These are phyloP conservation scores for Thysanoteuthis rhombus DNA, from an alignment of 2,888 invertebrate genomes.

Conservation along the genomic window DNA sequence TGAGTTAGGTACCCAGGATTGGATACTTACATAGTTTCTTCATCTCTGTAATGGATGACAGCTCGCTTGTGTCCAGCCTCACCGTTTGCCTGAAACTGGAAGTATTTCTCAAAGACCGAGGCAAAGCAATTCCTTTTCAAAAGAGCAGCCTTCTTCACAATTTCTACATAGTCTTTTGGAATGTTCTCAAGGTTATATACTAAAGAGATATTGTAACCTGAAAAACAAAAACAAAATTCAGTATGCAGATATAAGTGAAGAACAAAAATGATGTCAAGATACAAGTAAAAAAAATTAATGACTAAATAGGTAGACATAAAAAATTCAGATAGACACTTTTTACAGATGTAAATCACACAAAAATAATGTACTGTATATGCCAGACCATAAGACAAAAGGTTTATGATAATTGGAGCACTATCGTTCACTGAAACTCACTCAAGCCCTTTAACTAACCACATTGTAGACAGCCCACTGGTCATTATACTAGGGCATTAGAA, in stretches of 20 bases:
- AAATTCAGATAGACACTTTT: too few relatives aligned
- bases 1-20: background rate
- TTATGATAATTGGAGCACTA: too few relatives aligned
- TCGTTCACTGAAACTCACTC: too few relatives aligned
- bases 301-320: too few relatives aligned
- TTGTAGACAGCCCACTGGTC: too few relatives aligned
- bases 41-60: slow-evolving; percentile 97
- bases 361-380: too few relatives aligned
- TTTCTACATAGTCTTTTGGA: slow-evolving; percentile 86
- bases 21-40: slow-evolving; percentile 91
- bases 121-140: slow-evolving; percentile 99
- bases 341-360: too few relatives aligned
- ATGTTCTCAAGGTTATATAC: slow-evolving; percentile 91
- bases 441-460: too few relatives aligned
- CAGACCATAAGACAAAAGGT: too few relatives aligned
- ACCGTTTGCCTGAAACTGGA: slow-evolving; percentile 94
- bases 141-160: slow-evolving; percentile 91
- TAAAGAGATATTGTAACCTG: slow-evolving; percentile 94
- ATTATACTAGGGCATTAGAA: too few relatives aligned
- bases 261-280: background rate
- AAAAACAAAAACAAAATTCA: slow-evolving; percentile 37
- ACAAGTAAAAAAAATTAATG: too few relatives aligned
- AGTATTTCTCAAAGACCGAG: slow-evolving; percentile 99
- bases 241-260: background rate
- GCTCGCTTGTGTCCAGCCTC: slow-evolving; percentile 91